Evolutionary conservation across 2,113 vertebrate species (phyloP).

Genomic region (Paraplagusia blochii): DNA sequence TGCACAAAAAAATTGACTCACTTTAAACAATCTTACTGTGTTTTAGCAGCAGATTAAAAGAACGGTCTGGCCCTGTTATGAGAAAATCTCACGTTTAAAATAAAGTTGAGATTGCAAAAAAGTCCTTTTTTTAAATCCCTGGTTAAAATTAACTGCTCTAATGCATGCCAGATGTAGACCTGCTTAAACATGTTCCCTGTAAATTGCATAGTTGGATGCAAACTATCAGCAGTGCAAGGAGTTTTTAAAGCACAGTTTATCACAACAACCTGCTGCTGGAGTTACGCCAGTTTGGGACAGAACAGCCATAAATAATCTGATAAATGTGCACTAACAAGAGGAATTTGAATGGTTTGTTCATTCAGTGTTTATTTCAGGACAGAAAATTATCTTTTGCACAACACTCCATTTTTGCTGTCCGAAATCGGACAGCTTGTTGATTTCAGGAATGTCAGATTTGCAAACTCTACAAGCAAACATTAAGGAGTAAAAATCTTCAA

Average conservation of each 20-base stretch:
- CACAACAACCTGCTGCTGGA: slow-evolving; percentile 28
- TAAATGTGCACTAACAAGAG: not conserved
- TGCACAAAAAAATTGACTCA: slow-evolving; percentile 19
- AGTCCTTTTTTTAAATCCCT: not conserved
- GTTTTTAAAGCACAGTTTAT: slow-evolving; percentile 12
- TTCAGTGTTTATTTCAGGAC: not conserved
- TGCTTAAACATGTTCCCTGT: not conserved
- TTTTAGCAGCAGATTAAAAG: slow-evolving; percentile 17
- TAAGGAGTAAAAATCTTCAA: not conserved
- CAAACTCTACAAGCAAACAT: not conserved
- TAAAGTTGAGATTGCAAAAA: slow-evolving; percentile 10
- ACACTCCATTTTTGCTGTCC: too few species aligned
- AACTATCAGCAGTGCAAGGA: not conserved
- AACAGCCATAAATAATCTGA: not conserved
- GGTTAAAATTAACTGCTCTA: not conserved
- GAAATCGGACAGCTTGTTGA: too few species aligned
- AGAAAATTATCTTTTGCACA: not conserved
- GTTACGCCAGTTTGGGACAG: not conserved
- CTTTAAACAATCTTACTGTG: slow-evolving; percentile 24
- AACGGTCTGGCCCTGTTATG: slow-evolving; percentile 7
- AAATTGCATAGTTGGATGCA: not conserved
- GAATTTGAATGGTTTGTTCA: not conserved
- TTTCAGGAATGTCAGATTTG: not conserved
- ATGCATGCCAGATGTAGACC: not conserved
- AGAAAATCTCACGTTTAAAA: slow-evolving; percentile 11